Evolutionary conservation across 2,113 vertebrate species (phyloP).

Genomic region (Hiodon alosoides): DNA sequence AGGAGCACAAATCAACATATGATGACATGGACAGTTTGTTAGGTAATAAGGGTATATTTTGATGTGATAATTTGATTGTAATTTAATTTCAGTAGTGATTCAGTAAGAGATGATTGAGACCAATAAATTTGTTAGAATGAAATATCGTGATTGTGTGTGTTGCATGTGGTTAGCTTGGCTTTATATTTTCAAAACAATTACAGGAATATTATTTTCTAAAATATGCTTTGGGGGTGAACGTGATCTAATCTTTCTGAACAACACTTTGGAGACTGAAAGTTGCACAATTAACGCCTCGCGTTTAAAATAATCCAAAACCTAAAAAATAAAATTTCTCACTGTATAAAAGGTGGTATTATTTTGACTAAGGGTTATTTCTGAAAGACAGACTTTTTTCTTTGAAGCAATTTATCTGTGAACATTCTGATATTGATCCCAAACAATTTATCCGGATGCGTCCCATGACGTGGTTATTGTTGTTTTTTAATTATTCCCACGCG

Average conservation of each 20-base stretch:
- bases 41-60: slow-evolving; percentile 84
- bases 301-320: too few relatives aligned
- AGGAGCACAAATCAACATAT: slow-evolving; percentile 80
- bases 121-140: slow-evolving; percentile 95
- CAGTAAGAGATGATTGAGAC: slow-evolving; percentile 91
- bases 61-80: slow-evolving; percentile 93
- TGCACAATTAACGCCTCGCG: too few relatives aligned
- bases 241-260: background rate
- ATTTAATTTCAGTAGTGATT: slow-evolving; percentile 98
- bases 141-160: slow-evolving; percentile 75
- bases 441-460: too few relatives aligned
- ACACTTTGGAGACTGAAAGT: background rate
- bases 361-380: too few relatives aligned
- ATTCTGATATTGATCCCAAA: too few relatives aligned
- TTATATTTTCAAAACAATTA: slow-evolving; percentile 22
- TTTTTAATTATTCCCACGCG: too few relatives aligned
- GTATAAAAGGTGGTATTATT: too few relatives aligned
- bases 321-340: too few relatives aligned
- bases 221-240: too few relatives aligned
- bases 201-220: slow-evolving; percentile 5
- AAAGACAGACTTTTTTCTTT: too few relatives aligned
- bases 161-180: slow-evolving; percentile 50
- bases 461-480: too few relatives aligned
- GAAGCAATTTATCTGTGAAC: too few relatives aligned
- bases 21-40: slow-evolving; percentile 77